Evolutionary conservation across 2,888 invertebrate genomes (phyloP), one percentile per base, ranked within the genome.

Genomic region (Petrolisthes manimaculis): DNA sequence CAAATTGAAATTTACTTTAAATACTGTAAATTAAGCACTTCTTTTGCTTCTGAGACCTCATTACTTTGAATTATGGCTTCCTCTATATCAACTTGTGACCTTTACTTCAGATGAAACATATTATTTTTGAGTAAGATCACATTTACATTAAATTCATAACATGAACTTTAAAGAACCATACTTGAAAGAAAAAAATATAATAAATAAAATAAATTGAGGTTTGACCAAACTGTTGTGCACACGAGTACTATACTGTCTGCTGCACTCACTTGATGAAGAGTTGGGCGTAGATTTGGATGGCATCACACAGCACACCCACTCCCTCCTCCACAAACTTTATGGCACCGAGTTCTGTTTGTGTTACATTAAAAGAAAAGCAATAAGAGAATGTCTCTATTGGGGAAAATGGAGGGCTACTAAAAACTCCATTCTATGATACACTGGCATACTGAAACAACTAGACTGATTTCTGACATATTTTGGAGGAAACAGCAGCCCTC

Each of bases 231-330:
- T 37, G 37, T 37, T 37, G 37, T 37, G 37, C 79, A n/a, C 5
- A 79, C 1, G 14, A 79, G n/a, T 55, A 6, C 51, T 18, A 6
- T 79, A 55, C 18, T 79, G 21, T 79, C 12, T 3, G 18, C 14
- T 51, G n/a, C n/a, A 84, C 84, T 51, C 85, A 91, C 90, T 81
- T 86, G 37, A 78, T 83, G 18, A 83, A 90, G 18, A 90, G 84
- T 18, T 69, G 78, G 18, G 71, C 83, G 71, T 90, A 90, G 61
- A 84, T 75, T 8, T 61, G 81, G 6, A 90, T 69, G 24, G 86
- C 90, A 14, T 67, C 82, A 8, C 53, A 53, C 8, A 90, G 74
- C 56, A 90, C 82, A n/a, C 84, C 82, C 53, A 86, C 88, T 21
- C 74, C 71, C 54, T 81, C 53, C 14, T 86, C 84, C 18, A 86